These are phyloP conservation scores for Opisthograptis luteolata DNA, from an alignment of 2,888 invertebrate species.

Conservation along the genomic window DNA sequence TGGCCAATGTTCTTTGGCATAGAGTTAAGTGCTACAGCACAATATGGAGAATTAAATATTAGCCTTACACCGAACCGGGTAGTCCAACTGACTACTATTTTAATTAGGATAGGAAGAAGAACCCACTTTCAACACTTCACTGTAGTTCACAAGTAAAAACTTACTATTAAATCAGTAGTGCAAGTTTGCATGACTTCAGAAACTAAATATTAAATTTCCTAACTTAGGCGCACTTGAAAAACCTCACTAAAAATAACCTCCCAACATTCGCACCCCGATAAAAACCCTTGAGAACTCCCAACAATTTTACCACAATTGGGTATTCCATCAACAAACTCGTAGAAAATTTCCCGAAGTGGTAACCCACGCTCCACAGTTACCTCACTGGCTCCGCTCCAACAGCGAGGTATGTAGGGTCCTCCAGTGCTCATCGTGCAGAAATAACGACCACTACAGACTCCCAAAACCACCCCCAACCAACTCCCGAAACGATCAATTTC, in stretches of 20 bases:
- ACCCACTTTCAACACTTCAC: too few species aligned
- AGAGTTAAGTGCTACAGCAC: too few species aligned
- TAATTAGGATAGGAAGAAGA: too few species aligned
- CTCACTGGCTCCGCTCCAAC: conserved; percentile 25
- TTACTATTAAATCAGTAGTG: too few species aligned
- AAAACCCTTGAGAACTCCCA: conserved; percentile 5
- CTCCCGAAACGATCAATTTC: neutral
- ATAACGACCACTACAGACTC: conserved; percentile 58
- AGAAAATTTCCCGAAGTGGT: conserved; percentile 32
- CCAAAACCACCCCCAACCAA: conserved; percentile 10
- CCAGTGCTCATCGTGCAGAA: conserved; percentile 56
- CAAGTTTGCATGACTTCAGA: too few species aligned
- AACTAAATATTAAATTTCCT: too few species aligned
- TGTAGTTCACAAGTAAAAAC: too few species aligned
- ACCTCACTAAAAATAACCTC: neutral
- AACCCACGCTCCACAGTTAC: conserved; percentile 19
- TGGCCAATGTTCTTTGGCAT: too few species aligned
- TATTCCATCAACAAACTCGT: conserved; percentile 27
- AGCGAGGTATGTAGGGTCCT: conserved; percentile 35
- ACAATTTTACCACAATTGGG: conserved; percentile 30
- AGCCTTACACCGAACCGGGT: too few species aligned
- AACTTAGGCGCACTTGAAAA: neutral
- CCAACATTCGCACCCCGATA: conserved; percentile 4
- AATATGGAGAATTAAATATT: too few species aligned
- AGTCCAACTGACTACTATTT: too few species aligned